phyloP scores from a whole-genome alignment of 2,113 vertebrate genomes.

The Marmota monax region DNA sequence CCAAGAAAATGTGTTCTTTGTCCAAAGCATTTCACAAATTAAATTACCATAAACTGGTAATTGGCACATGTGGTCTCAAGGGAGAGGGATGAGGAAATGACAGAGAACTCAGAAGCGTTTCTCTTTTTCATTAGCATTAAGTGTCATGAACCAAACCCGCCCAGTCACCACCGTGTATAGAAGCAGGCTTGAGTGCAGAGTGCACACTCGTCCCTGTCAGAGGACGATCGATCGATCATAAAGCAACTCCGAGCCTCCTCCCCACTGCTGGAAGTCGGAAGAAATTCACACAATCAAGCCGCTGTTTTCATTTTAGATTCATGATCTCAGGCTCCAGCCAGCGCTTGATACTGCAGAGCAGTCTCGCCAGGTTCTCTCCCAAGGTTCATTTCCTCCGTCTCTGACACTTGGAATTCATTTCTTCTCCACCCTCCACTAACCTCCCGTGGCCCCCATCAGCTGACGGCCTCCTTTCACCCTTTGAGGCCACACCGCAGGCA shows the following conservation, averaged over 20 bases:
- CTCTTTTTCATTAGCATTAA: neutral
- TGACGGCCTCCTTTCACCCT: neutral
- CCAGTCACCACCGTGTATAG: neutral
- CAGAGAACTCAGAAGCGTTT: conserved; percentile 22
- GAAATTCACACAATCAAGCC: conserved; percentile 45
- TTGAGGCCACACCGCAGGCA: neutral
- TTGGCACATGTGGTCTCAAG: conserved; percentile 52
- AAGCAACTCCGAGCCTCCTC: neutral
- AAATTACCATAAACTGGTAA: conserved; percentile 63
- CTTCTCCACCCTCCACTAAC: neutral
- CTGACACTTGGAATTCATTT: neutral
- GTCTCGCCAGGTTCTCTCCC: conserved; percentile 42
- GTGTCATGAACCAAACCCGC: neutral
- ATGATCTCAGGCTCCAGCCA: conserved; percentile 32
- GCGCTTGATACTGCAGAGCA: neutral
- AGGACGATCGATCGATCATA: neutral
- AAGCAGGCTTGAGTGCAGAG: neutral
- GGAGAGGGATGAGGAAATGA: neutral
- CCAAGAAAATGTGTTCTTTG: conserved; percentile 45
- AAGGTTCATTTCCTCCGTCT: neutral
- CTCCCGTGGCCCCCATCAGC: no score
- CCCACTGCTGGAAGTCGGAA: neutral
- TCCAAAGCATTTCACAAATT: conserved; percentile 64
- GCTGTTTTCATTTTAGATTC: conserved; percentile 63
- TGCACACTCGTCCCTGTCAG: neutral